Percentiles rank a stretch among this genome's conserved stretches.
Evolutionary conservation across 2,888 invertebrate genomes (phyloP).

Genomic region (Incurvaria masculella): DNA sequence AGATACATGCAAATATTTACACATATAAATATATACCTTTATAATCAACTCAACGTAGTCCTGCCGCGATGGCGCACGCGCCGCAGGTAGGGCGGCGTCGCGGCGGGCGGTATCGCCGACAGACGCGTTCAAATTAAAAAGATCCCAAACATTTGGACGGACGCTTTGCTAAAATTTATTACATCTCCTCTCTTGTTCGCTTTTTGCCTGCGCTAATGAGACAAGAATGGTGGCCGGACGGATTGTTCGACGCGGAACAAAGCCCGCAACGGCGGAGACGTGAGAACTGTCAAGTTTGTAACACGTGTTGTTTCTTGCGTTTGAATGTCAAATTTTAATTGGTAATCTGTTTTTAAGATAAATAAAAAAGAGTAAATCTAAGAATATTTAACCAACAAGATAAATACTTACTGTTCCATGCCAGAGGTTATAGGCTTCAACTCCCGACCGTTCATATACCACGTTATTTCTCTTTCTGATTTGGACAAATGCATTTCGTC

Average conservation of each 20-base stretch:
- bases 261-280: neutral
- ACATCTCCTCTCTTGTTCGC: slow-evolving; percentile 39
- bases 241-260: neutral
- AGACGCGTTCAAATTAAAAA: slow-evolving; percentile 56
- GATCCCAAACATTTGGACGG: slow-evolving; percentile 53
- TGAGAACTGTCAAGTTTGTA: neutral
- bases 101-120: slow-evolving; percentile 22
- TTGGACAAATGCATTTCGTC: no score
- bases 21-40: no score
- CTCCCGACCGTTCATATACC: no score
- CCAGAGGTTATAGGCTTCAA: no score
- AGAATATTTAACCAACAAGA: no score
- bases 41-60: neutral
- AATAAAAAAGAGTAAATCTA: no score
- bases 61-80: neutral
- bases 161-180: slow-evolving; percentile 55
- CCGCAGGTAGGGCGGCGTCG: neutral
- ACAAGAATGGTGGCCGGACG: slow-evolving; percentile 31
- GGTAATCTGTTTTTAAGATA: no score
- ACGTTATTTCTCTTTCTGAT: no score
- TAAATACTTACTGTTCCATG: no score
- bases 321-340: no score
- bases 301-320: no score
- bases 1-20: no score
- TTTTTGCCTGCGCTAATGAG: slow-evolving; percentile 52